Evolutionary conservation across 2,888 invertebrate genomes (phyloP).

Genomic region (Drosophila siamana): DNA sequence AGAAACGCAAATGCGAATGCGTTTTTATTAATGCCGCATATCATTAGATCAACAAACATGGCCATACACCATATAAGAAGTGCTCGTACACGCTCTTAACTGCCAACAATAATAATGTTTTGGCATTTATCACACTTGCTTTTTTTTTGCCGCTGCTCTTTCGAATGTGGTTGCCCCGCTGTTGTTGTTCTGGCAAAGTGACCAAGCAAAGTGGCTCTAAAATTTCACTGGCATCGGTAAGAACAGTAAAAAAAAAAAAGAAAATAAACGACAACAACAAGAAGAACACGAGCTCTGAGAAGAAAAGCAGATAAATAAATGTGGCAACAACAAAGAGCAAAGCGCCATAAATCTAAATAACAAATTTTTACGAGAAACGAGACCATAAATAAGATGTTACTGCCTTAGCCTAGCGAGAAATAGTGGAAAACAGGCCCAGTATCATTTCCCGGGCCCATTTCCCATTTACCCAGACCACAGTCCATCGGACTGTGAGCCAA

Average conservation of each 20-base stretch:
- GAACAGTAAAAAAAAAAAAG: constrained; percentile 24
- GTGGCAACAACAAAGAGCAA: constrained; percentile 78
- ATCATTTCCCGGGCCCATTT: constrained; percentile 42
- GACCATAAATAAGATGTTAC: constrained; percentile 78
- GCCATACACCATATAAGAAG: constrained; percentile 35
- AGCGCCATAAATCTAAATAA: constrained; percentile 78
- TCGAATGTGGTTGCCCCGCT: constrained; percentile 14
- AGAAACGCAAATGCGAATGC: constrained; percentile 61
- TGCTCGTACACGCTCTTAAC: constrained; percentile 45
- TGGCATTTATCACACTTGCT: constrained; percentile 69
- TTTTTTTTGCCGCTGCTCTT: constrained; percentile 35
- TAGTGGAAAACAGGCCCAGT: constrained; percentile 40
- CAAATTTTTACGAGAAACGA: constrained; percentile 79
- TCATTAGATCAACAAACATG: constrained; percentile 66
- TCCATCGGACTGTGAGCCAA: constrained; percentile 14
- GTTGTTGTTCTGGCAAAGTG: constrained; percentile 56
- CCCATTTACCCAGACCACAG: constrained; percentile 6
- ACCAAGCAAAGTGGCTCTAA: constrained; percentile 77
- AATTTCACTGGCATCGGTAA: constrained; percentile 66
- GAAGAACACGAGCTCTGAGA: constrained; percentile 15
- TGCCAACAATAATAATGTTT: constrained; percentile 70
- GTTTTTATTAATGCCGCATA: constrained; percentile 71
- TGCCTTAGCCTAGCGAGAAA: constrained; percentile 64
- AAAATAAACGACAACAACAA: constrained; percentile 22
- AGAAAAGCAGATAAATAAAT: constrained; percentile 71